Evolutionary conservation across 35 echinoderm and acorn worm species (phyloP).

Genomic region (Amphiura filiformis): DNA sequence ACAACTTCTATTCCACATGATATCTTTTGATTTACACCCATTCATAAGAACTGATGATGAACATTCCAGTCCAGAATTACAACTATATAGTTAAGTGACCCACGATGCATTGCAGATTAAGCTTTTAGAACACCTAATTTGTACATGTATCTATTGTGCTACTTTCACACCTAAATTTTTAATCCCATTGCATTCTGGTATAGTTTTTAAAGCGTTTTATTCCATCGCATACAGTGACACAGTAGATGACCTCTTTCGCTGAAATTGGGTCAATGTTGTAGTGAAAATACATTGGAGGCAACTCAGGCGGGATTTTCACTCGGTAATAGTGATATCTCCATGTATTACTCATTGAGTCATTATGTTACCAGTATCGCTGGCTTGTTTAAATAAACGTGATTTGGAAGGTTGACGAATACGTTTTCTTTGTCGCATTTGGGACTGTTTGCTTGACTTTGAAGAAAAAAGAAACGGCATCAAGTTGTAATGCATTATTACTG

Average conservation of each 20-base stretch:
- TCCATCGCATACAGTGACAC: too few relatives aligned
- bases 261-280: not conserved
- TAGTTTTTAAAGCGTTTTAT: too few relatives aligned
- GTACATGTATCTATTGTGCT: too few relatives aligned
- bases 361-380: not conserved
- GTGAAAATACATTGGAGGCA: not conserved
- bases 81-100: not conserved
- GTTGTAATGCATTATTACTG: too few relatives aligned
- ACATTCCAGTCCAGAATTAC: too few relatives aligned
- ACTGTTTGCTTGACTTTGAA: not conserved
- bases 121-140: too few relatives aligned
- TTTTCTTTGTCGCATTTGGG: not conserved
- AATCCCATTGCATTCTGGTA: too few relatives aligned
- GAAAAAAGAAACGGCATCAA: too few relatives aligned
- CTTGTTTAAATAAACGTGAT: not conserved
- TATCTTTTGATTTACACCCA: not conserved
- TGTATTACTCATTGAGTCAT: not conserved
- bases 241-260: not conserved
- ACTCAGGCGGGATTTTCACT: not conserved
- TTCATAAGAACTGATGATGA: not conserved
- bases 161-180: too few relatives aligned
- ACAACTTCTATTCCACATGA: not conserved
- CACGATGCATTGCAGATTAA: not conserved
- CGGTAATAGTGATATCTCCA: not conserved
- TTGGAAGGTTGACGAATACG: not conserved